Percentiles rank a stretch among this genome's conserved stretches.
Conservation (phyloP, 2,888 invertebrate genomes). For the Lypha dubia region DNA sequence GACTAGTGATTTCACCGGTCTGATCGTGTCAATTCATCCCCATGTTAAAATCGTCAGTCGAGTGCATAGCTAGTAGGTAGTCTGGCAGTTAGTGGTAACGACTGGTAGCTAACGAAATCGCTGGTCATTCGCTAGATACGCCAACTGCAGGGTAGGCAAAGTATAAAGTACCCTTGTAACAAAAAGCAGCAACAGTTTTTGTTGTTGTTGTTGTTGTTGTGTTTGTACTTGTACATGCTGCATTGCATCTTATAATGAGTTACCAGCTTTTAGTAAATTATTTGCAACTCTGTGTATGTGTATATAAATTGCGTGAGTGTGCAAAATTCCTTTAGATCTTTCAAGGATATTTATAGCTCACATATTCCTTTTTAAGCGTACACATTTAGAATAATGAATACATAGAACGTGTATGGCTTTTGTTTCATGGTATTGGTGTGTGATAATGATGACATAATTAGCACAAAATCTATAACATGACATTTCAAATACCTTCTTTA, state of each 20-base stretch:
- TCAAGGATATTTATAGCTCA: slow-evolving; percentile 61
- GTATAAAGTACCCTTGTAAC: slow-evolving; percentile 52
- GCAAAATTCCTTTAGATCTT: slow-evolving; percentile 67
- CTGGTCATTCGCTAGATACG: too few species aligned
- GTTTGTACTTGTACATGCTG: slow-evolving; percentile 50
- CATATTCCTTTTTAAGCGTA: slow-evolving; percentile 18
- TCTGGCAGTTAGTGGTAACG: neutral
- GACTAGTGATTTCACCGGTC: too few species aligned
- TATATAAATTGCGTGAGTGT: slow-evolving; percentile 41
- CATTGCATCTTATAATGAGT: slow-evolving; percentile 68
- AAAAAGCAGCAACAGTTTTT: slow-evolving; percentile 12
- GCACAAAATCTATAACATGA: slow-evolving; percentile 76
- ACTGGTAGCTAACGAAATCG: too few species aligned
- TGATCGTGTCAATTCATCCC: too few species aligned
- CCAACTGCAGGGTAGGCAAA: too few species aligned
- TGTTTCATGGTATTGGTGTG: slow-evolving; percentile 66
- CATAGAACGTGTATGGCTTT: slow-evolving; percentile 27
- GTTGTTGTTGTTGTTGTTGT: slow-evolving; percentile 30
- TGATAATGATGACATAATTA: slow-evolving; percentile 80
- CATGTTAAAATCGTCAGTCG: too few species aligned
- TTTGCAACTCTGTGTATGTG: neutral
- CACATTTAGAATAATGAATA: slow-evolving; percentile 38
- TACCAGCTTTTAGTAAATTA: slow-evolving; percentile 23
- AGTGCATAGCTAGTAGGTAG: too few species aligned
- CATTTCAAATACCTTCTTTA: slow-evolving; percentile 66